Base-by-base conservation (phyloP, 2,113 vertebrate species). In the Epinephelus fuscoguttatus region DNA sequence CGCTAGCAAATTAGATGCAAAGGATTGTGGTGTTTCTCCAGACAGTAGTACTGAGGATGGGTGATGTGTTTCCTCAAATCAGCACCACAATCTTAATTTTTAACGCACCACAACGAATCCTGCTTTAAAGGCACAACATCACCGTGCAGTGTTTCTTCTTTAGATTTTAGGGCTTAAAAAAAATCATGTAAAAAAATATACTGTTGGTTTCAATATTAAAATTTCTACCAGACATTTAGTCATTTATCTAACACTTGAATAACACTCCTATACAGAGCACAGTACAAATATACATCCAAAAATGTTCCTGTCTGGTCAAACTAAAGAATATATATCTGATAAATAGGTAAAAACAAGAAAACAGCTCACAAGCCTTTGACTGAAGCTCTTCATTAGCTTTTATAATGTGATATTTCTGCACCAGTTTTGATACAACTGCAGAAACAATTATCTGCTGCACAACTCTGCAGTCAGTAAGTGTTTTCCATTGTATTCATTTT, bases 1-100 rank as follows among this genome's bases (percentile, higher is more conserved):
- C 53, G 30, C 76, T 37, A 86, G 91, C 90, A 17, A 87, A 90
- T 90, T 70, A 88, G 75, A 92, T 80, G 87, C 70, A 88, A 74
- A 80, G 74, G 69, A 86, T 57, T 73, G 77, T 37, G 68, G 73
- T 77, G 78, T 53, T 79, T 59, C 64, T 82, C 76, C 62, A 76
- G 77, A 84, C 60, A 69, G 33, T 40, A 60, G 37, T 6, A 23
- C 50, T 4, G 40, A 79, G 25, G 68, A 75, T 30, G 82, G 57
- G 21, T 84, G 42, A 72, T 74, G 78, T n/a, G 40, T 49, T 62
- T 75, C 68, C 57, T 64, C 21, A 45, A 76, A 88, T 79, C 33
- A 75, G 72, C 25, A 17, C 45, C 42, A 45, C 18, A 9, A 18
- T 66, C 37, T 56, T 72, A 49, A 76, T 49, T 69, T 52, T 23